These are phyloP conservation scores for Clarias magur DNA, from an alignment of 2,113 vertebrate genomes.

Conservation along the genomic window DNA sequence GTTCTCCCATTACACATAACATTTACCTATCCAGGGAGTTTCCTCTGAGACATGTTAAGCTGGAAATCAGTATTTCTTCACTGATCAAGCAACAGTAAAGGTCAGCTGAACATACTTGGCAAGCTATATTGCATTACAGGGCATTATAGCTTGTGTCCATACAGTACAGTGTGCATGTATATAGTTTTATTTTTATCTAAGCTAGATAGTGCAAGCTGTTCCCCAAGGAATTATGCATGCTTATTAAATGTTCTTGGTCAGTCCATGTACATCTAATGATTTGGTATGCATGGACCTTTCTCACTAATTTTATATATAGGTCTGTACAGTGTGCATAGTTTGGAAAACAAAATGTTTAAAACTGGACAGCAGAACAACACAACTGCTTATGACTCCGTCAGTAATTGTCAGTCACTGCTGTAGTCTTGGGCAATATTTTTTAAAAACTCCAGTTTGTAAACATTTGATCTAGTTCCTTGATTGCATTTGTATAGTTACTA, in stretches of 20 bases:
- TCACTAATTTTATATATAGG: conserved; percentile 2
- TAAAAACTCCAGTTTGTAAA: neutral
- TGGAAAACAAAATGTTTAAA: neutral
- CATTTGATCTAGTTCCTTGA: neutral
- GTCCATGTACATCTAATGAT: neutral
- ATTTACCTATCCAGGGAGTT: neutral
- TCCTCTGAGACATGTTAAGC: neutral
- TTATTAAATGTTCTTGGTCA: conserved; percentile 6
- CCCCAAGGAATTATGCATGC: neutral
- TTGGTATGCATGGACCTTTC: neutral
- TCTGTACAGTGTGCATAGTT: neutral
- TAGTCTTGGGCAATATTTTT: neutral
- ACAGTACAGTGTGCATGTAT: no score
- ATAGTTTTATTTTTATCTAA: no score
- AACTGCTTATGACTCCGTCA: neutral
- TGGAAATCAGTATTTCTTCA: neutral
- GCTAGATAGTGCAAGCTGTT: neutral
- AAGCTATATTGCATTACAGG: neutral
- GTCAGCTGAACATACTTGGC: neutral
- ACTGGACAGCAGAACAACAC: neutral
- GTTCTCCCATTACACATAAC: neutral
- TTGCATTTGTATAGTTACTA: neutral
- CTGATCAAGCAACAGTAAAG: neutral
- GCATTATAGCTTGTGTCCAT: no score
- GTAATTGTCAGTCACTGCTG: neutral